phyloP scores from a whole-genome alignment of 1,140 invertebrate species.

The Galleria mellonella region DNA sequence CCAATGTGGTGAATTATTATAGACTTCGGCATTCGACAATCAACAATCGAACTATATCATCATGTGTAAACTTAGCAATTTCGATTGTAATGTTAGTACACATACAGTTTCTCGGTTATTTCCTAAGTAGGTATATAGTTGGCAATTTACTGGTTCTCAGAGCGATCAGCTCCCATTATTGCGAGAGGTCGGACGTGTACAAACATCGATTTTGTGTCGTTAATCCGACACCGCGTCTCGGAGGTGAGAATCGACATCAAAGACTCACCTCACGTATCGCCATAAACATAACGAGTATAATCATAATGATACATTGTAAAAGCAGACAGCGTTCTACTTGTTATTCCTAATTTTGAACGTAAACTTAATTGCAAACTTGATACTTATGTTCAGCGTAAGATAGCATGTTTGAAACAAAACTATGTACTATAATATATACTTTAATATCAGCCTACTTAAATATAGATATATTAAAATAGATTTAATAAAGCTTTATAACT shows the following conservation, averaged over 20 bases:
- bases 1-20: too few species aligned
- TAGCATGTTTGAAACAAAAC: too few species aligned
- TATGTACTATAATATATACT: too few species aligned
- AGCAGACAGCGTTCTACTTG: constrained; percentile 11
- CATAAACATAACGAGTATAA: constrained; percentile 48
- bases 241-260: constrained; percentile 42
- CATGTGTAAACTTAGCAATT: too few species aligned
- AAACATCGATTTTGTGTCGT: constrained; percentile 69
- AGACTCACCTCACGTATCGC: constrained; percentile 56
- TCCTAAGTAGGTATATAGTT: constrained; percentile 43
- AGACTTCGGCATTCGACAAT: too few species aligned
- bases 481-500: too few species aligned
- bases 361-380: not conserved
- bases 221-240: constrained; percentile 45
- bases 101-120: constrained; percentile 53
- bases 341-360: constrained; percentile 10
- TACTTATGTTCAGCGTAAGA: too few species aligned
- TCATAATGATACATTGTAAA: constrained; percentile 40
- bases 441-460: too few species aligned
- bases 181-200: constrained; percentile 69
- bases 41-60: too few species aligned
- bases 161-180: constrained; percentile 65
- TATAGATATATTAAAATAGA: too few species aligned
- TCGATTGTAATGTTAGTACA: too few species aligned
- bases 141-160: constrained; percentile 57